Evolutionary conservation across 1,140 invertebrate species (phyloP).

Genomic region (Lasioglossum albipes): DNA sequence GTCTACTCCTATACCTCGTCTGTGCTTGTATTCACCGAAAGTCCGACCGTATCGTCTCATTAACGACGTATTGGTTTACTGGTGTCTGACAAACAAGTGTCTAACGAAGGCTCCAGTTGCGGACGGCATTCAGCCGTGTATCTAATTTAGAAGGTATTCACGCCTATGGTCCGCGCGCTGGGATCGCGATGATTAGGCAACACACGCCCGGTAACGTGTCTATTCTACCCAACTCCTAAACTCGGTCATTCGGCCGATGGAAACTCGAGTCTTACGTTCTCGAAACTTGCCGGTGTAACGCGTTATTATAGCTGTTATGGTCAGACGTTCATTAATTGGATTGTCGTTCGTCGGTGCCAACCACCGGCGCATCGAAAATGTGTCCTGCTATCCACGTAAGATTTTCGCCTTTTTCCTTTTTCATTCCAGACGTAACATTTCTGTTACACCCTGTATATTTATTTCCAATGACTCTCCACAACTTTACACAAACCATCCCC

Average conservation of each 20-base stretch:
- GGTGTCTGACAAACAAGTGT: constrained; percentile 35
- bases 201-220: not conserved
- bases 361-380: not conserved
- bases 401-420: too few species aligned
- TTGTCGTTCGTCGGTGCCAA: not conserved
- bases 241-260: not conserved
- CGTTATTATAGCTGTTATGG: too few species aligned
- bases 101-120: constrained; percentile 32
- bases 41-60: constrained; percentile 13
- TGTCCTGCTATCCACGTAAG: too few species aligned
- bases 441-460: too few species aligned
- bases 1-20: too few species aligned
- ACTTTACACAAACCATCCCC: too few species aligned
- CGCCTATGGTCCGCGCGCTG: not conserved
- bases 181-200: constrained; percentile 33
- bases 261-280: not conserved
- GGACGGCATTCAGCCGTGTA: constrained; percentile 7
- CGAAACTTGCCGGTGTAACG: too few species aligned
- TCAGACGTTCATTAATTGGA: too few species aligned
- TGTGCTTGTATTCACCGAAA: not conserved
- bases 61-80: constrained; percentile 32
- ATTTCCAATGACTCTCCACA: too few species aligned
- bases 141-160: constrained; percentile 43
- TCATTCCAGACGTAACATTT: too few species aligned
- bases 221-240: not conserved